Base-by-base conservation (phyloP, 2,113 vertebrate species). In the Chaenocephalus aceratus region DNA sequence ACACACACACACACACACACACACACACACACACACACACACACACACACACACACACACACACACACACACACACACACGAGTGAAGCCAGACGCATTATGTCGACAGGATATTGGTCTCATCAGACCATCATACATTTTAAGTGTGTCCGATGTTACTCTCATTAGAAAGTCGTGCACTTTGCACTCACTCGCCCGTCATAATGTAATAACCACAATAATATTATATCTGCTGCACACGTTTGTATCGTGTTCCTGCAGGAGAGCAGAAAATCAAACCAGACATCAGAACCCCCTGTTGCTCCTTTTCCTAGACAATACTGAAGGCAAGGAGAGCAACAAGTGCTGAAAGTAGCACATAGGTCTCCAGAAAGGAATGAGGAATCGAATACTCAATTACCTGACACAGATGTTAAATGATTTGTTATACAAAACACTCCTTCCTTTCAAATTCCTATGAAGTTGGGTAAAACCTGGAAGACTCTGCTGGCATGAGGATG, bases 21-120 rank as follows among this genome's bases (percentile, higher is more conserved):
- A n/a, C n/a, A n/a, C n/a, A n/a, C n/a, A n/a, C n/a, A n/a, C n/a
- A n/a, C n/a, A n/a, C n/a, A n/a, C n/a, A n/a, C n/a, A n/a, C n/a
- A n/a, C n/a, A n/a, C n/a, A n/a, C n/a, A n/a, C n/a, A n/a, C n/a
- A n/a, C n/a, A n/a, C n/a, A n/a, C n/a, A n/a, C n/a, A n/a, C n/a
- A n/a, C n/a, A n/a, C n/a, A 49, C 62, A 49, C 60, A 26, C 67
- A 71, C 72, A 30, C 64, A 36, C 72, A 45, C 66, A 49, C 59
- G 75, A 86, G 49, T 9, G 36, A 65, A 78, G 23, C 54, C 80
- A 91, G 84, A 84, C 69, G 77, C 75, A 73, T 62, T 64, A 87
- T 84, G 63, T 63, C 12, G 41, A 86, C 72, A 83, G 86, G 89
- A 91, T 89, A 87, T 86, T 81, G 80, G 79, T 60, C 71, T 88